Conservation (phyloP, 2,113 vertebrate genomes). For the Chamaetylas fuelleborni region DNA sequence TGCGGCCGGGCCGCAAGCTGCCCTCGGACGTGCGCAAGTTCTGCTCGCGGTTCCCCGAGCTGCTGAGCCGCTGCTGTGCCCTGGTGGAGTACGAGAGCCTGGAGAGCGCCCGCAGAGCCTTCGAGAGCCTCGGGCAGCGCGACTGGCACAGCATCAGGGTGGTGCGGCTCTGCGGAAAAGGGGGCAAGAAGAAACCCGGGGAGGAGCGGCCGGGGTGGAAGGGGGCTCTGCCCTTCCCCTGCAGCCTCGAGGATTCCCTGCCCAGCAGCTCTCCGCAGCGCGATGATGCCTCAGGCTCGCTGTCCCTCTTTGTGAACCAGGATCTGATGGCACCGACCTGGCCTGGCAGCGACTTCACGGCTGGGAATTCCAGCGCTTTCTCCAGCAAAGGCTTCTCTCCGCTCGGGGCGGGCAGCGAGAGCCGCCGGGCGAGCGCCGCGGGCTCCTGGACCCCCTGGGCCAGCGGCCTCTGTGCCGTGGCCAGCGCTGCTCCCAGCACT, state of each 20-base stretch:
- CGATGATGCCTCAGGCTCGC: not conserved
- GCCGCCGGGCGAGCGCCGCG: not conserved
- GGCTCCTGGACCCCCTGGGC: constrained; percentile 49
- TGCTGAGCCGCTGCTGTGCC: constrained; percentile 72
- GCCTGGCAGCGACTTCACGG: not conserved
- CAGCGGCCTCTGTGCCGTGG: not conserved
- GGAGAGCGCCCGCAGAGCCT: constrained; percentile 68
- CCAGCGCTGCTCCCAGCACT: accelerated
- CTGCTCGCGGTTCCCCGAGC: constrained; percentile 59
- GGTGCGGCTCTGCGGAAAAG: constrained; percentile 59
- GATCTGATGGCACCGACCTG: not conserved
- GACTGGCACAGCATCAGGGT: constrained; percentile 45
- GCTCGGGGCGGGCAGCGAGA: not conserved
- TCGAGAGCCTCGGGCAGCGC: constrained; percentile 25
- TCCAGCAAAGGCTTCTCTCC: not conserved
- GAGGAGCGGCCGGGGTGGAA: constrained; percentile 15
- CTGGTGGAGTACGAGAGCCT: constrained; percentile 79
- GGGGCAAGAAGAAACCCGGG: constrained; percentile 29
- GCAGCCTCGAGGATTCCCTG: not conserved
- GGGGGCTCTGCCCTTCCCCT: not conserved
- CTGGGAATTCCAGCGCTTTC: not conserved
- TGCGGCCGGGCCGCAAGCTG: constrained; percentile 77
- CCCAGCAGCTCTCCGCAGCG: not conserved
- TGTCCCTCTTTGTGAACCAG: not conserved
- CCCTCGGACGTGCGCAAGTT: constrained; percentile 72